Evolutionary conservation across 1,140 invertebrate genomes (phyloP).

Genomic region (Pogonus chalceus): DNA sequence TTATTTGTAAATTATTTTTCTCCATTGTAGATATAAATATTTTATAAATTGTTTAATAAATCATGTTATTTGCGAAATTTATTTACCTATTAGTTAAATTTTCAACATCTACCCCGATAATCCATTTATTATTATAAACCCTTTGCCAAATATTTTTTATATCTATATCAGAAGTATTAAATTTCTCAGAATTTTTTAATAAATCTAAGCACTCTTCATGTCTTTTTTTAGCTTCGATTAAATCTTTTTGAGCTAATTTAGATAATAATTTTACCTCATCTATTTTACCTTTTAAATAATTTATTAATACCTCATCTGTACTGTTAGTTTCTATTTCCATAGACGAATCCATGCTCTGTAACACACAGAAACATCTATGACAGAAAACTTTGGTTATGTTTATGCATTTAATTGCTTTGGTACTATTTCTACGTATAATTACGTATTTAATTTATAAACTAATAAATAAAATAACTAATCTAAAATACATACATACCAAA

Average conservation of each 20-base stretch:
- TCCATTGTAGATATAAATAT: not conserved
- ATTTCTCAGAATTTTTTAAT: not conserved
- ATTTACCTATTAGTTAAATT: not conserved
- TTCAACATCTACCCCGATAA: not conserved
- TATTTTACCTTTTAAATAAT: not conserved
- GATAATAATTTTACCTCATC: not conserved
- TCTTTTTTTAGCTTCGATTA: not conserved
- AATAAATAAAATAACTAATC: too few species aligned
- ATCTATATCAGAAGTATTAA: not conserved
- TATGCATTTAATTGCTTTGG: too few species aligned
- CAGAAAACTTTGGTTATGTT: too few species aligned
- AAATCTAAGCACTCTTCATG: not conserved
- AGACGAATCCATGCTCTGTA: too few species aligned
- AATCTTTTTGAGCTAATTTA: not conserved
- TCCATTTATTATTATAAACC: not conserved
- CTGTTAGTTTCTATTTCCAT: too few species aligned
- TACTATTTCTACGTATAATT: too few species aligned
- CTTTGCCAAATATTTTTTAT: not conserved
- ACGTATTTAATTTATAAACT: too few species aligned
- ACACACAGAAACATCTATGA: too few species aligned
- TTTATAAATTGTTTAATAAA: slow-evolving; percentile 7
- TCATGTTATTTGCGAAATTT: not conserved
- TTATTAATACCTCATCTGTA: not conserved
- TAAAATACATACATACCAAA: too few species aligned
- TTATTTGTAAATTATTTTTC: not conserved